Evolutionary conservation across 2,888 invertebrate genomes (phyloP).

Genomic region (Hemaris fuciformis): DNA sequence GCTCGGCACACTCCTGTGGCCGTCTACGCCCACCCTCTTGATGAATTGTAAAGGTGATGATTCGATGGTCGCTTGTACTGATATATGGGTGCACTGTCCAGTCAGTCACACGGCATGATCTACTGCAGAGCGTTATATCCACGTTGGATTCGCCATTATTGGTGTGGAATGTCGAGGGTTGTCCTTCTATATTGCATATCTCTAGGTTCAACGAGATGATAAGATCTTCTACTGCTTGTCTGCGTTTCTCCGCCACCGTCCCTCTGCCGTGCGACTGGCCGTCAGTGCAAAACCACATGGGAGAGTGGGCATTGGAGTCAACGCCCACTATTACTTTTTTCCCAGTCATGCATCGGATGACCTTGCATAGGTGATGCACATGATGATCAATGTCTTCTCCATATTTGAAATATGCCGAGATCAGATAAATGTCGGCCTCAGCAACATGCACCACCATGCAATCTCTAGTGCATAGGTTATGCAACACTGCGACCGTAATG

Average conservation of each 20-base stretch:
- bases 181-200: neutral
- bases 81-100: neutral
- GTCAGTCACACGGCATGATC: neutral
- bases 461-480: too few species aligned
- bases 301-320: slow-evolving; percentile 35
- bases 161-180: slow-evolving; percentile 14
- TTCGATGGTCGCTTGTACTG: slow-evolving; percentile 3
- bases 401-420: too few species aligned
- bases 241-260: neutral
- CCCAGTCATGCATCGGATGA: neutral
- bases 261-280: slow-evolving; percentile 24
- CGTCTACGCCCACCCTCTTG: slow-evolving; percentile 40
- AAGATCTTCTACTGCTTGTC: neutral
- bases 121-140: neutral
- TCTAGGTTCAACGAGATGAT: neutral
- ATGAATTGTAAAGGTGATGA: slow-evolving; percentile 38
- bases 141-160: neutral
- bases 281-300: slow-evolving; percentile 24
- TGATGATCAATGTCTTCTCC: too few species aligned
- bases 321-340: slow-evolving; percentile 19
- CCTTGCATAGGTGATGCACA: slow-evolving; percentile 8
- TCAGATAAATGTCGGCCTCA: too few species aligned
- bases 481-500: too few species aligned
- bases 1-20: neutral
- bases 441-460: too few species aligned